These are phyloP conservation scores for Mythimna loreyi DNA, from an alignment of 2,888 invertebrate species.

Conservation along the genomic window DNA sequence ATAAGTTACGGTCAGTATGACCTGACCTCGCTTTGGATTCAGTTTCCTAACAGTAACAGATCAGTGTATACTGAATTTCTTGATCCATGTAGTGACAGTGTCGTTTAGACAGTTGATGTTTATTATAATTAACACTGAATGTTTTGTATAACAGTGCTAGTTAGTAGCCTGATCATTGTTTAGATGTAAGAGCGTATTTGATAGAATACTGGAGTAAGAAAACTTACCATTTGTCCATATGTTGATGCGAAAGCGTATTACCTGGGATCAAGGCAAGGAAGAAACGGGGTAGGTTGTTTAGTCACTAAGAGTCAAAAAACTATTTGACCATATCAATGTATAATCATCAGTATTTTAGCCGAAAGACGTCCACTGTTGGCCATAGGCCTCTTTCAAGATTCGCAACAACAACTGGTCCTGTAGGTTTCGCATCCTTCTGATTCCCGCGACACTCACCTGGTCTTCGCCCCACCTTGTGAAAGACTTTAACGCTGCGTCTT, in stretches of 20 bases:
- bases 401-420: too few relatives aligned
- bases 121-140: conserved; percentile 9
- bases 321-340: too few relatives aligned
- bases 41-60: background rate
- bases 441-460: too few relatives aligned
- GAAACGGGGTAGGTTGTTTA: too few relatives aligned
- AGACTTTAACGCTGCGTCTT: too few relatives aligned
- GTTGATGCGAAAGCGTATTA: too few relatives aligned
- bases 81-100: background rate
- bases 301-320: too few relatives aligned
- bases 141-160: conserved; percentile 15
- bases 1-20: background rate
- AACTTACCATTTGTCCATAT: conserved; percentile 9
- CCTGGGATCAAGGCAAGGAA: too few relatives aligned
- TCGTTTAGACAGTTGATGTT: background rate
- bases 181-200: conserved; percentile 13
- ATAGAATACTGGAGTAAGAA: conserved; percentile 20
- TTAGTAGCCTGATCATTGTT: conserved; percentile 21
- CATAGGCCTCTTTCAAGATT: background rate
- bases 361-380: background rate
- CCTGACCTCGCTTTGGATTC: background rate
- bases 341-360: background rate
- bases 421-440: too few relatives aligned
- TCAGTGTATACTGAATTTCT: conserved; percentile 9
- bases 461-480: too few relatives aligned